These are phyloP conservation scores for Drosophila pseudoobscura DNA, from an alignment of 1,140 invertebrate genomes.

Conservation along the genomic window DNA sequence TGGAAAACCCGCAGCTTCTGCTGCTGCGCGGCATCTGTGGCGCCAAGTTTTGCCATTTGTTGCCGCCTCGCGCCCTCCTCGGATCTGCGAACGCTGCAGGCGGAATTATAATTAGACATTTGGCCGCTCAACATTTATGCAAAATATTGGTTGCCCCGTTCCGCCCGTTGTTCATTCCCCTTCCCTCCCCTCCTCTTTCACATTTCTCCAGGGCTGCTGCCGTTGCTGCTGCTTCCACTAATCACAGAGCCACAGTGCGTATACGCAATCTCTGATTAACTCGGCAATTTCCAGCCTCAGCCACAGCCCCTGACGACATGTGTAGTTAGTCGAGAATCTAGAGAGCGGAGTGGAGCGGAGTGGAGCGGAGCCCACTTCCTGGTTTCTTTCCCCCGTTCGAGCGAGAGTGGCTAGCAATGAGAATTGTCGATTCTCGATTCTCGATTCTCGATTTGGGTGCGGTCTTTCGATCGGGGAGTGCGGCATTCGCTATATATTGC, in stretches of 20 bases:
- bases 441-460: slow-evolving; percentile 44
- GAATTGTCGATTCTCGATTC: slow-evolving; percentile 38
- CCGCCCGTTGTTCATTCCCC: neutral
- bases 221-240: slow-evolving; percentile 22
- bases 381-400: slow-evolving; percentile 20
- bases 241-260: slow-evolving; percentile 70
- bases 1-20: slow-evolving; percentile 42
- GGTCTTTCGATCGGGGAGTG: slow-evolving; percentile 18
- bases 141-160: slow-evolving; percentile 60
- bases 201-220: neutral
- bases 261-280: slow-evolving; percentile 76
- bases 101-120: slow-evolving; percentile 70
- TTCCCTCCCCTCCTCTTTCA: neutral
- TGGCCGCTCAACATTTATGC: slow-evolving; percentile 70
- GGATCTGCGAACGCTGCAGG: neutral
- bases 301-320: neutral
- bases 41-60: slow-evolving; percentile 40
- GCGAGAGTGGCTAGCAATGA: slow-evolving; percentile 29
- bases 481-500: neutral
- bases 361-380: slow-evolving; percentile 49
- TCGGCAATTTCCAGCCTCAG: slow-evolving; percentile 10
- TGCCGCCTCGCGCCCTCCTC: slow-evolving; percentile 21
- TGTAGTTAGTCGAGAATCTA: slow-evolving; percentile 26
- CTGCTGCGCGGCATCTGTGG: slow-evolving; percentile 15
- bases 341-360: slow-evolving; percentile 4